These are phyloP conservation scores for Tetramorium bicarinatum DNA, from an alignment of 2,888 invertebrate genomes.

Conservation along the genomic window DNA sequence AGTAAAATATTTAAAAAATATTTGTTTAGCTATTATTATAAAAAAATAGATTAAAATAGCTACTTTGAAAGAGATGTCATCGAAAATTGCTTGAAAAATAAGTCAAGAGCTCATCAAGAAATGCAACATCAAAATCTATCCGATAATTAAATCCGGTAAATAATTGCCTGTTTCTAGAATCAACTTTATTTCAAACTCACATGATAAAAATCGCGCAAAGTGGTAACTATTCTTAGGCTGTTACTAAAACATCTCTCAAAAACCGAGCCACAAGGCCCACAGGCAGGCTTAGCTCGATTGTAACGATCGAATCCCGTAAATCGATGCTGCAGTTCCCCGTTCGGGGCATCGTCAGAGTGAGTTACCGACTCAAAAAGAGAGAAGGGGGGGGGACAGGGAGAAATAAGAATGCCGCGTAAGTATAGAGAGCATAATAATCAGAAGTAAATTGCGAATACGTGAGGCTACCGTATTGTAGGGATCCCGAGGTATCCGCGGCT, in stretches of 20 bases:
- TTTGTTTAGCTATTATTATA: neutral
- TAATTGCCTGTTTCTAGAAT: neutral
- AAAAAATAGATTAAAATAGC: neutral
- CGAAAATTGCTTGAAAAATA: neutral
- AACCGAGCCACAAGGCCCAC: slow-evolving; percentile 1
- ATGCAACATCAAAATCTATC: neutral
- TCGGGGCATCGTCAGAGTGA: slow-evolving; percentile 44
- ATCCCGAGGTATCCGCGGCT: slow-evolving; percentile 59
- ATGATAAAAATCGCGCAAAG: neutral
- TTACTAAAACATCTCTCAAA: neutral
- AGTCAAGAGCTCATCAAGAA: no score
- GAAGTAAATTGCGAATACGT: slow-evolving; percentile 86
- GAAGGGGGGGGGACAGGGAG: slow-evolving; percentile 42
- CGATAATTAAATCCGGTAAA: neutral
- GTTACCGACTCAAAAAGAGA: slow-evolving; percentile 20
- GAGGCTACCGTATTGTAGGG: slow-evolving; percentile 85
- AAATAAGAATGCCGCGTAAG: slow-evolving; percentile 81
- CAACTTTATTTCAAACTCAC: neutral
- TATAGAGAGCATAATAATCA: slow-evolving; percentile 85
- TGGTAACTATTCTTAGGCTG: neutral
- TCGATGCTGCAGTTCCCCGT: slow-evolving; percentile 68
- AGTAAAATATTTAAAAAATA: neutral
- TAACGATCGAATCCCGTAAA: slow-evolving; percentile 67
- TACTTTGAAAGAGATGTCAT: neutral
- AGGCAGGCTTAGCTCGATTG: slow-evolving; percentile 57